Evolutionary conservation across 2,113 vertebrate species (phyloP).

Genomic region (Halichoerus grypus): DNA sequence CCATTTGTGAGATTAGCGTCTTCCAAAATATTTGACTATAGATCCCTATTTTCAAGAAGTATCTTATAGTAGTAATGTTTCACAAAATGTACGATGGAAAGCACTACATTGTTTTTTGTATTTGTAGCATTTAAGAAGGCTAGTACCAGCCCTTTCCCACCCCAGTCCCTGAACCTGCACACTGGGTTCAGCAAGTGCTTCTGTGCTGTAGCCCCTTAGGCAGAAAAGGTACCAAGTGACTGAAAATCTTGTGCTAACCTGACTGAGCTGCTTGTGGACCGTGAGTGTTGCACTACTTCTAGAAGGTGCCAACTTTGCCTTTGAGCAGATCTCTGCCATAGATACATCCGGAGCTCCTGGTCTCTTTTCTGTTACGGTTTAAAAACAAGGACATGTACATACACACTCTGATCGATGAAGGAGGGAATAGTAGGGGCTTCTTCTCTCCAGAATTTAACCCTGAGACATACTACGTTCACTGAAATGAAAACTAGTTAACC

Average conservation of each 20-base stretch:
- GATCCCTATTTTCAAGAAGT: background rate
- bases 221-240: background rate
- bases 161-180: background rate
- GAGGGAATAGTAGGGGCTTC: background rate
- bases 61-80: background rate
- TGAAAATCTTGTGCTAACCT: background rate
- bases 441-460: slow-evolving; percentile 1
- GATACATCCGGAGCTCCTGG: background rate
- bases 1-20: background rate
- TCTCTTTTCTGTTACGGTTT: background rate
- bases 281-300: background rate
- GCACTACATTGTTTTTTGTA: background rate
- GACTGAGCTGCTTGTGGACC: background rate
- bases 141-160: background rate
- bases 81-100: background rate
- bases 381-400: background rate
- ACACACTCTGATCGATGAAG: background rate
- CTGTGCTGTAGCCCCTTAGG: background rate
- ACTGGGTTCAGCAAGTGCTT: background rate
- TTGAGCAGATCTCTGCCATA: background rate
- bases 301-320: background rate
- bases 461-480: background rate
- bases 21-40: background rate
- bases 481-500: background rate
- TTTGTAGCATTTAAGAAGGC: background rate